phyloP scores from a whole-genome alignment of 2,888 invertebrate genomes.

The Neelides folsomi region DNA sequence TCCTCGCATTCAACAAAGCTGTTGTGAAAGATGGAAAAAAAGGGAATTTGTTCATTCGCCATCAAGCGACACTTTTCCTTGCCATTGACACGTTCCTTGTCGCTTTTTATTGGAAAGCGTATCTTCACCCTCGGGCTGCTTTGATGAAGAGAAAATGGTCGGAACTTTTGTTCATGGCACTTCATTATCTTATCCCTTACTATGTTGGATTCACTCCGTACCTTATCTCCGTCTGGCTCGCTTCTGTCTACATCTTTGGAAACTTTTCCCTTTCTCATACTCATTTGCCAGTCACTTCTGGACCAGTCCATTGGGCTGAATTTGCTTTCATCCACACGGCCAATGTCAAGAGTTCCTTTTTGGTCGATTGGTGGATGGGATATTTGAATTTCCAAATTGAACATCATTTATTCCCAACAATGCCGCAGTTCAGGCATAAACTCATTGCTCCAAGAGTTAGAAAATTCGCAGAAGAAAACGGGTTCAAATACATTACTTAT shows the following conservation, averaged over 20 bases:
- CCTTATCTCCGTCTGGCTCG: conserved; percentile 29
- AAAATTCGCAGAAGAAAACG: conserved; percentile 25
- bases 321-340: conserved; percentile 19
- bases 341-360: conserved; percentile 14
- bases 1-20: conserved; percentile 27
- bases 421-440: conserved; percentile 30
- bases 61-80: conserved; percentile 23
- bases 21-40: conserved; percentile 24
- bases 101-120: conserved; percentile 28
- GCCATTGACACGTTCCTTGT: conserved; percentile 28
- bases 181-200: conserved; percentile 25
- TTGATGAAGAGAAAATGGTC: conserved; percentile 17
- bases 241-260: conserved; percentile 30
- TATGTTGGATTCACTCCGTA: conserved; percentile 25
- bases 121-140: conserved; percentile 27
- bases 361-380: conserved; percentile 20
- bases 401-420: conserved; percentile 28
- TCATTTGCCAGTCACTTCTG: conserved; percentile 21
- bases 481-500: conserved; percentile 22
- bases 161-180: conserved; percentile 26
- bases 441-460: conserved; percentile 21
- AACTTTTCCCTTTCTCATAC: conserved; percentile 31
- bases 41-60: conserved; percentile 26
- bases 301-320: conserved; percentile 20
- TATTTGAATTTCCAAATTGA: conserved; percentile 25